Evolutionary conservation across 2,113 vertebrate species (phyloP), one percentile per base, ranked within the genome.

Genomic region (Ia io): DNA sequence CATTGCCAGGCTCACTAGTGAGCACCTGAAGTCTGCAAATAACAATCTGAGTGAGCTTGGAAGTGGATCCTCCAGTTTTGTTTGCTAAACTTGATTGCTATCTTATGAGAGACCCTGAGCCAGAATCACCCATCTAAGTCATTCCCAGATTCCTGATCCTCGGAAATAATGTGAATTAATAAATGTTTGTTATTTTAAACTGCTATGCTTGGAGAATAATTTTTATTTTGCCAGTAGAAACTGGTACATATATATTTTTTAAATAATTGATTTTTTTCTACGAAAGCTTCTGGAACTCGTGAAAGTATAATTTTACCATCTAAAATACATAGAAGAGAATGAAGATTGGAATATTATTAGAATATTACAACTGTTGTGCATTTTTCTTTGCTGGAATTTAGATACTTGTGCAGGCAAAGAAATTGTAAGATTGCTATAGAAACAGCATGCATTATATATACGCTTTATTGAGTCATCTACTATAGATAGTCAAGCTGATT

Each of bases 371-470:
- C 23, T 44, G 40, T 28, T 86, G n/a, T 44, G 47, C n/a, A 47
- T 86, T 93, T 91, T n/a, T 32, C 20, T 86, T 78, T 92, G 51
- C n/a, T 53, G 25, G 22, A 70, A 16, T 84, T 32, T 73, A 80
- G 11, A 74, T 71, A 56, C 37, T 56, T 88, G 5, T 47, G 6
- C 22, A 90, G 32, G 13, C 22, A 69, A 90, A 94, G 49, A 49
- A 91, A 92, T 5, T 22, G 35, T 47, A 85, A 86, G 42, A 90
- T 96, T 97, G 76, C 88, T 94, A 96, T 16, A 97, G 76, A 95
- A 96, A 96, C 1, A 0, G 51, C 51, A 88, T 70, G 23, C 37
- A 77, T 82, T 84, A 44, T 0, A 0, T 40, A 82, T 5, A 84
- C 47, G 20, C 63, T 56, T 59, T 42, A 28, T 44, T 0, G 0